A percentile compares a stretch with the other conserved stretches of the same genome.
phyloP scores from a whole-genome alignment of 2,888 invertebrate genomes.

The Syrista parreyssii region DNA sequence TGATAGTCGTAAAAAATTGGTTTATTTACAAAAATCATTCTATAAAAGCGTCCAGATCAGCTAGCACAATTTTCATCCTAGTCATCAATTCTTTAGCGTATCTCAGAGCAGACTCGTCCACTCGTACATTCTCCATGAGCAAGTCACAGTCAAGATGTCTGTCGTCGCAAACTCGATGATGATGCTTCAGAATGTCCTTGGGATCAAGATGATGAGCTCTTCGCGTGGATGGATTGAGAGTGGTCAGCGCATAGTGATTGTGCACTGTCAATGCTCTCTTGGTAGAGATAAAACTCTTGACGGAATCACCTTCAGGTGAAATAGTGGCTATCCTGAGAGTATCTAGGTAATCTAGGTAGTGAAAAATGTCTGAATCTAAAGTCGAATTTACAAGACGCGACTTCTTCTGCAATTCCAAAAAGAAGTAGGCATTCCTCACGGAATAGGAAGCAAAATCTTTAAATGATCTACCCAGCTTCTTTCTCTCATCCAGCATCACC shows the following conservation, averaged over 20 bases:
- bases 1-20: not conserved
- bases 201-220: constrained; percentile 72
- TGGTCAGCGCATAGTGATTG: constrained; percentile 79
- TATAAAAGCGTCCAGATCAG: constrained; percentile 33
- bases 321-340: constrained; percentile 70
- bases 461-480: constrained; percentile 60
- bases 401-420: constrained; percentile 65
- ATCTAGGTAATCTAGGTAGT: constrained; percentile 68
- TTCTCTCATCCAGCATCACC: constrained; percentile 68
- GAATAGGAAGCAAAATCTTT: constrained; percentile 72
- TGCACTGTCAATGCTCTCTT: constrained; percentile 76
- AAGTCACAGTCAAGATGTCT: constrained; percentile 54
- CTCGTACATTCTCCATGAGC: constrained; percentile 49
- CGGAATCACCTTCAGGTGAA: constrained; percentile 75
- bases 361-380: not conserved
- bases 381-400: constrained; percentile 12
- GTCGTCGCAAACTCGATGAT: constrained; percentile 70
- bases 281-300: constrained; percentile 79
- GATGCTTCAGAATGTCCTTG: constrained; percentile 74
- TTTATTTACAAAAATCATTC: not conserved
- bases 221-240: constrained; percentile 69
- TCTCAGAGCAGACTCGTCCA: constrained; percentile 50
- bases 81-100: constrained; percentile 49
- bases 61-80: constrained; percentile 42
- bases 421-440: constrained; percentile 78